These are phyloP conservation scores for Marronus borbonicus DNA, from an alignment of 2,888 invertebrate genomes.

Conservation along the genomic window DNA sequence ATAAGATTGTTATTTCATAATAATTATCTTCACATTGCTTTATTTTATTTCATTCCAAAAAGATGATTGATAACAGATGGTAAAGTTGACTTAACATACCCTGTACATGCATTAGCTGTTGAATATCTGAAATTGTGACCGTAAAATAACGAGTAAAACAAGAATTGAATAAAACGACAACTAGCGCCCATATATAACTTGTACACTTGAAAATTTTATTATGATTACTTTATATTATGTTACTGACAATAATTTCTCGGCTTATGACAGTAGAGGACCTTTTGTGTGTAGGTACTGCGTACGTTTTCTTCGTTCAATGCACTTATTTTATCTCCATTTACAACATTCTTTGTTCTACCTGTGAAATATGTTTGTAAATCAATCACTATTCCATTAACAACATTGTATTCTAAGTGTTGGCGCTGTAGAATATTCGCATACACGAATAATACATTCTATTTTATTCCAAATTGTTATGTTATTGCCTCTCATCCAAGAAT, in stretches of 20 bases:
- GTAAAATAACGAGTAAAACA: conserved; percentile 24
- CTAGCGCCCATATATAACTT: background rate
- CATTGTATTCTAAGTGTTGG: conserved; percentile 33
- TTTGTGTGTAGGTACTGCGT: conserved; percentile 21
- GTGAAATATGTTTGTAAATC: conserved; percentile 37
- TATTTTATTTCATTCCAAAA: too few species aligned
- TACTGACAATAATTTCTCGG: conserved; percentile 40
- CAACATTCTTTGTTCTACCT: conserved; percentile 43
- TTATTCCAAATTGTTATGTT: background rate
- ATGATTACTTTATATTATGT: conserved; percentile 45
- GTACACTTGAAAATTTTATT: conserved; percentile 37
- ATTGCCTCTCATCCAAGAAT: background rate
- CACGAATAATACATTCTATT: background rate
- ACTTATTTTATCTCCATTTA: conserved; percentile 43
- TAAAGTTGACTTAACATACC: background rate
- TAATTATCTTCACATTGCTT: too few species aligned
- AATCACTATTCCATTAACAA: conserved; percentile 45
- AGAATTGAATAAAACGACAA: conserved; percentile 30
- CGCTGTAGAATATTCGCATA: background rate
- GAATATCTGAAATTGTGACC: background rate
- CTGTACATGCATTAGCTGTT: background rate
- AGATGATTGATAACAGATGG: background rate
- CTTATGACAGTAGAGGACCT: conserved; percentile 31
- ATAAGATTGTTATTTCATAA: too few species aligned
- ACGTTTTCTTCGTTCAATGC: conserved; percentile 31